A percentile compares a stretch with the other conserved stretches of the same genome.
Evolutionary conservation across 1,140 invertebrate species (phyloP).

Genomic region (Anthonomus grandis): DNA sequence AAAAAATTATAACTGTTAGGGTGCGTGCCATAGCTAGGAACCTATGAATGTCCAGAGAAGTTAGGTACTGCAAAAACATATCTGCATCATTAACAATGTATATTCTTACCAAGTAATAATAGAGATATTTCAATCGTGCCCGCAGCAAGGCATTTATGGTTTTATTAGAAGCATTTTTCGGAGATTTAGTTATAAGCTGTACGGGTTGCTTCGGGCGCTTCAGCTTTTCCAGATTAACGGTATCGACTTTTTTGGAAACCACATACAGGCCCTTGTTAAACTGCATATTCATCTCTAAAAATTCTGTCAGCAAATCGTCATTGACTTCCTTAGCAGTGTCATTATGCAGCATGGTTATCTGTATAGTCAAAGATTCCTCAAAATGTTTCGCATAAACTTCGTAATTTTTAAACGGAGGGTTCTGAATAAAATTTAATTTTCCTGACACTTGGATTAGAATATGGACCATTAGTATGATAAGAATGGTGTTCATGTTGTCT

Average conservation of each 20-base stretch:
- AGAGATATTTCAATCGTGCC: background rate
- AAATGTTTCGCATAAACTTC: too few relatives aligned
- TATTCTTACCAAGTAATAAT: background rate
- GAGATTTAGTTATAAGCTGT: background rate
- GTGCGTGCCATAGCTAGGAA: background rate
- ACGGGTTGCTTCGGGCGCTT: background rate
- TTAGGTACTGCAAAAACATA: slow-evolving; percentile 6
- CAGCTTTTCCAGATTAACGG: too few relatives aligned
- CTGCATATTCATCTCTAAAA: slow-evolving; percentile 3
- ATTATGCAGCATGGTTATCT: too few relatives aligned
- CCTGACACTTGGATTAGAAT: too few relatives aligned
- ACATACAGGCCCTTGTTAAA: background rate
- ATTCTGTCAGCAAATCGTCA: slow-evolving; percentile 3
- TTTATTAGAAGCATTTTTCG: background rate
- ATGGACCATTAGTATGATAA: too few relatives aligned
- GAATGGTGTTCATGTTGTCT: too few relatives aligned
- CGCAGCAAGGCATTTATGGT: background rate
- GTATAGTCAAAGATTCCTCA: too few relatives aligned
- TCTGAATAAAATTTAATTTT: too few relatives aligned
- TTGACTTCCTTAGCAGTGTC: too few relatives aligned
- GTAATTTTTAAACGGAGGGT: too few relatives aligned
- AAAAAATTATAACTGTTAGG: slow-evolving; percentile 13
- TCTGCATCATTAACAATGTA: slow-evolving; percentile 15
- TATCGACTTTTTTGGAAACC: background rate
- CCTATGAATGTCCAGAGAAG: background rate